Conservation (phyloP, 1,140 invertebrate genomes). For the Physella acuta region DNA sequence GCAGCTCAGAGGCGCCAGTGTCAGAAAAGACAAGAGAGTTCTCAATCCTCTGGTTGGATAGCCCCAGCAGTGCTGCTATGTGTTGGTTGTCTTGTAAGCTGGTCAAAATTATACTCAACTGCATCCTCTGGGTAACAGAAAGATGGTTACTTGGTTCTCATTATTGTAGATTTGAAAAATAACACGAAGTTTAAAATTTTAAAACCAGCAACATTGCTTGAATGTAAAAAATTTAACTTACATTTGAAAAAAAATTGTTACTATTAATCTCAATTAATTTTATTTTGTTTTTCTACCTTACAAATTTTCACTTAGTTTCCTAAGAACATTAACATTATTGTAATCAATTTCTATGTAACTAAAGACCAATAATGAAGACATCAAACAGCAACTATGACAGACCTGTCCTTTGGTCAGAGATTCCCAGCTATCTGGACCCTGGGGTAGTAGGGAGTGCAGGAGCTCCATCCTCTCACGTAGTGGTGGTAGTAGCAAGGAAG, state of each 20-base stretch:
- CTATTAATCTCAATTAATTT: too few relatives aligned
- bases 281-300: too few relatives aligned
- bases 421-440: conserved; percentile 61
- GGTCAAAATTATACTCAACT: conserved; percentile 67
- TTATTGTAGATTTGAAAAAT: too few relatives aligned
- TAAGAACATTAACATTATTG: too few relatives aligned
- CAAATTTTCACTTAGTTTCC: too few relatives aligned
- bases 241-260: too few relatives aligned
- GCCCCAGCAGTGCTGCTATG: conserved; percentile 65
- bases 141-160: background rate
- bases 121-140: conserved; percentile 61
- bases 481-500: conserved; percentile 66
- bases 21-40: background rate
- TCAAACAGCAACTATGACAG: too few relatives aligned
- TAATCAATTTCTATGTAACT: too few relatives aligned
- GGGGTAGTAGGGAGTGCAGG: conserved; percentile 65
- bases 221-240: too few relatives aligned
- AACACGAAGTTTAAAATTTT: too few relatives aligned
- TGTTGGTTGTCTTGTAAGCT: conserved; percentile 69
- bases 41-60: conserved; percentile 31
- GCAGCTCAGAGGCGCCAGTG: conserved; percentile 43
- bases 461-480: conserved; percentile 67
- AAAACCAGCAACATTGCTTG: too few relatives aligned
- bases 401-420: conserved; percentile 67
- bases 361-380: too few relatives aligned